phyloP scores from a whole-genome alignment of 2,888 invertebrate species.

The Onthophagus sagittarius region DNA sequence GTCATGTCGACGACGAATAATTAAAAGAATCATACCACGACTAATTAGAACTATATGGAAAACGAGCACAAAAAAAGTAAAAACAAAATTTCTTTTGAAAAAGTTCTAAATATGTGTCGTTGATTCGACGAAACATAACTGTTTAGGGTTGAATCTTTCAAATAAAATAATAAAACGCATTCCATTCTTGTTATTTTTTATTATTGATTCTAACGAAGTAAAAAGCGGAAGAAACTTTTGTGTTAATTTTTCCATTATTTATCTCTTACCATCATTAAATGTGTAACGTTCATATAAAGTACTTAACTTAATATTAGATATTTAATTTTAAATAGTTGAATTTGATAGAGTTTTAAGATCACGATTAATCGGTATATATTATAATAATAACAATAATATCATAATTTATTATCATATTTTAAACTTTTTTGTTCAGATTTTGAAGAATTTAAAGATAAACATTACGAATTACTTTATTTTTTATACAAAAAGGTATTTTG shows the following conservation, averaged over 20 bases:
- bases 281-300: neutral
- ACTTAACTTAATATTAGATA: neutral
- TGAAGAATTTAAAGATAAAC: constrained; percentile 15
- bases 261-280: neutral
- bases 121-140: no score
- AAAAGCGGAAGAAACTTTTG: neutral
- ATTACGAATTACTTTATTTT: constrained; percentile 20
- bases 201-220: neutral
- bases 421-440: neutral
- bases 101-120: no score
- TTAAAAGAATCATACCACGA: no score
- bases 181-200: neutral
- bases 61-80: no score
- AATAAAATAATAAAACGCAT: no score
- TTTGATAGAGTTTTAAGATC: neutral
- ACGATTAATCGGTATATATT: neutral
- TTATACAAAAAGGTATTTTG: constrained; percentile 23
- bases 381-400: neutral
- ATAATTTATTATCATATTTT: neutral
- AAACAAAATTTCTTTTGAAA: no score
- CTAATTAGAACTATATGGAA: no score
- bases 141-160: no score
- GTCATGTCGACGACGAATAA: no score
- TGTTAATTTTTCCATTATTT: neutral
- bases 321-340: neutral